Evolutionary conservation across 2,113 vertebrate species (phyloP).

Genomic region (Hiodon tergisus): DNA sequence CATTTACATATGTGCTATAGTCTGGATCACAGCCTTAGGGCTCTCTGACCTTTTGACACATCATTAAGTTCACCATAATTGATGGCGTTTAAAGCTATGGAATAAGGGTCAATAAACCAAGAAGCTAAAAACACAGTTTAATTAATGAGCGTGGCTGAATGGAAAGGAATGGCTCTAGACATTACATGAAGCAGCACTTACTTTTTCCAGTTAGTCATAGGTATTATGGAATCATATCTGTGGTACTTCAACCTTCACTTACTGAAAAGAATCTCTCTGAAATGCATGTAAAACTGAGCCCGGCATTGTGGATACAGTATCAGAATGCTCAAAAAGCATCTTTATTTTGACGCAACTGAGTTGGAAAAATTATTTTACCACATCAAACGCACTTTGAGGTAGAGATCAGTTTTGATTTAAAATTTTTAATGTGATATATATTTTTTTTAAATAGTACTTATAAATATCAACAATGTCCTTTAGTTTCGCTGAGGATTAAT

Average conservation of each 20-base stretch:
- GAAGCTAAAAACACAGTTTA: conserved; percentile 37
- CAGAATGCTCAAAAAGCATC: background rate
- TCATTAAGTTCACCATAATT: conserved; percentile 47
- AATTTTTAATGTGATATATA: background rate
- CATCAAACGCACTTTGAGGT: background rate
- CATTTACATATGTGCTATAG: conserved; percentile 53
- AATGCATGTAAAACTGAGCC: background rate
- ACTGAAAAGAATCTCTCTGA: no score
- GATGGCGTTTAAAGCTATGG: conserved; percentile 39
- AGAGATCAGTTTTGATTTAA: background rate
- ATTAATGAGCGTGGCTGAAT: conserved; percentile 31
- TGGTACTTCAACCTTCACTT: background rate
- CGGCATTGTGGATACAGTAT: background rate
- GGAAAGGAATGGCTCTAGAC: conserved; percentile 13
- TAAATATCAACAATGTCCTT: conserved; percentile 1
- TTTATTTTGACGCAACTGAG: background rate
- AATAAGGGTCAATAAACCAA: conserved; percentile 46
- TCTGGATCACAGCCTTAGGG: conserved; percentile 43
- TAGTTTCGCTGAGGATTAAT: conserved; percentile 48
- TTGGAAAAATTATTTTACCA: background rate
- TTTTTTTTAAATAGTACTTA: background rate
- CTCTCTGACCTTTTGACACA: conserved; percentile 52
- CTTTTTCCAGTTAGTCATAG: background rate
- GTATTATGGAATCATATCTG: background rate
- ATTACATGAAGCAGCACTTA: background rate